A percentile compares a stretch with the other conserved stretches of the same genome.
phyloP scores from a whole-genome alignment of 2,797 vertebrate genomes.

The Serranus cabrilla region DNA sequence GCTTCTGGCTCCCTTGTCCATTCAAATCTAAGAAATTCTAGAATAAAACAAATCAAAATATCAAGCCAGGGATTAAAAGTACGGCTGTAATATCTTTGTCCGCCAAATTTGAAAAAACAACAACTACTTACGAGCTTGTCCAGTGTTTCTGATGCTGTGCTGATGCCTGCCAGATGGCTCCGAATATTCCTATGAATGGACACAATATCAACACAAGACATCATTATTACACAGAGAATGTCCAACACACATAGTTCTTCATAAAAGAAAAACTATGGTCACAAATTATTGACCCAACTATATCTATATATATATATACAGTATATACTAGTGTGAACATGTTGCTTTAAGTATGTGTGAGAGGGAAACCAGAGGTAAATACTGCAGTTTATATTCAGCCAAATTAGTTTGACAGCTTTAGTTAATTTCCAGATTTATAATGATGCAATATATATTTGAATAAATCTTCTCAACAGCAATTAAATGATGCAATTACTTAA shows the following conservation, averaged over 20 bases:
- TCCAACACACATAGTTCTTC: not conserved
- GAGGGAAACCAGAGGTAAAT: no score
- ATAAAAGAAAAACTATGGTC: not conserved
- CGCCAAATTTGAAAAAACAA: not conserved
- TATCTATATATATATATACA: no score
- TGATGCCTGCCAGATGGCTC: slow-evolving; percentile 46
- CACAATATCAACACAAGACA: slow-evolving; percentile 5
- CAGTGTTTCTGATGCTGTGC: slow-evolving; percentile 69
- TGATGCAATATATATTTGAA: no score
- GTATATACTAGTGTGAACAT: not conserved
- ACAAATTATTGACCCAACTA: not conserved
- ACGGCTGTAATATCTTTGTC: not conserved
- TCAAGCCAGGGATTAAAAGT: not conserved
- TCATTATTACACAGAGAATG: not conserved
- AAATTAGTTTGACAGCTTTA: no score
- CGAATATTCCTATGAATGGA: not conserved
- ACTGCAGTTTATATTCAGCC: no score
- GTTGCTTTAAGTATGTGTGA: no score
- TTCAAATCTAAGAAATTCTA: slow-evolving; percentile 80
- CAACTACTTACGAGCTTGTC: slow-evolving; percentile 76
- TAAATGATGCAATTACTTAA: no score
- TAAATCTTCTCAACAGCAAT: no score
- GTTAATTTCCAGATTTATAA: no score
- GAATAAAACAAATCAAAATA: slow-evolving; percentile 4
- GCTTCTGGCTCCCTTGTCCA: slow-evolving; percentile 77